Base-by-base conservation (phyloP, 1,140 invertebrate species). In the Solenopsis invicta region DNA sequence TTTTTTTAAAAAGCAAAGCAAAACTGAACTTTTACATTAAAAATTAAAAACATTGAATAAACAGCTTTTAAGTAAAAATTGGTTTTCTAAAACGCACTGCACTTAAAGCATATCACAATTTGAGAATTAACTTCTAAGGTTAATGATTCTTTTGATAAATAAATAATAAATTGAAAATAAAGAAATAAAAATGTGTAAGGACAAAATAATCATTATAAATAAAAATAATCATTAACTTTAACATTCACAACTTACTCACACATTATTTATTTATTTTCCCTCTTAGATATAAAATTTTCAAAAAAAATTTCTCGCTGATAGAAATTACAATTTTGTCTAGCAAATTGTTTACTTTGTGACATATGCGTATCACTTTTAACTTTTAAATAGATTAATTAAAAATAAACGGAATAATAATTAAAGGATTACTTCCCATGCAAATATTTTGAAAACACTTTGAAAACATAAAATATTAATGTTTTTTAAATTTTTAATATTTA, bases 281-380 rank as follows among this genome's bases (percentile, higher is more conserved):
- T 13, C 4, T 62, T n/a, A 18, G 37, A 21, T 16, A 54, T 6
- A 12, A 59, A 45, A 74, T 87, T 56, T 82, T 18, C 78, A 74
- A 74, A 66, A 34, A 45, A 16, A 12, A 29, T 16, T 45, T 50
- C 13, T 64, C 48, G 34, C 18, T 13, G 24, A 41, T 50, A 13
- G 24, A 37, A 64, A 62, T 74, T 50, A 41, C 54, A 2, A 48
- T 37, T 59, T 71, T 29, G 45, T 6, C 29, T 8, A n/a, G 13
- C 85, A 64, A 64, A 69, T 41, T 41, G 9, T 3, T 3, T 45
- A 9, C 16, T 29, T 64, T 34, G 24, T 16, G 34, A 54, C 12
- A 54, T 2, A 54, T n/a, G n/a, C 18, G 18, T 54, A n/a, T 54
- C n/a, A n/a, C 8, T 54, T 54, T 54, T 61, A 61, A 13, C 24